A percentile compares a stretch with the other conserved stretches of the same genome.
Conservation (phyloP, 2,113 vertebrate species). For the Salvelinus alpinus region DNA sequence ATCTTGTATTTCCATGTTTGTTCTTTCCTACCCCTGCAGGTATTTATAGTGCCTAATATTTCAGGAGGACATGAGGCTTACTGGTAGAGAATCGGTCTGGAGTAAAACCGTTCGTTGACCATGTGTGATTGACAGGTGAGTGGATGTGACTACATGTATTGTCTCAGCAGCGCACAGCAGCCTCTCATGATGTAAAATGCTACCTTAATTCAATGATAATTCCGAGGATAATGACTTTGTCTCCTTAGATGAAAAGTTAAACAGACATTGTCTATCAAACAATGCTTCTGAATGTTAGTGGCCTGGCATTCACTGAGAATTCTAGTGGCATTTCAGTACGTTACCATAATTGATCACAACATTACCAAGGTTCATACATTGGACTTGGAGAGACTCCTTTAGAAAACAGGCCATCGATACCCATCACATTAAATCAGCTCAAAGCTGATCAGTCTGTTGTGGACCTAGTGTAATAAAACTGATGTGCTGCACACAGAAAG, state of each 20-base stretch:
- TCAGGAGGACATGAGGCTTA: not conserved
- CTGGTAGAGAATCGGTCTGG: no score
- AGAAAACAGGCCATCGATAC: conserved; percentile 19
- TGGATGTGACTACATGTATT: no score
- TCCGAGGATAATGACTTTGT: no score
- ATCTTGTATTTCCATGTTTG: not conserved
- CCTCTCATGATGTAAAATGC: not conserved
- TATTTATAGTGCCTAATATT: not conserved
- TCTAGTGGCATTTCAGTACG: not conserved
- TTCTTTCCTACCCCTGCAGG: not conserved
- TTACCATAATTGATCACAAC: not conserved
- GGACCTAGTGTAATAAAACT: conserved; percentile 1
- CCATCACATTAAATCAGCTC: conserved; percentile 5
- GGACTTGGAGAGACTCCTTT: not conserved
- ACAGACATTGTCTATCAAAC: no score
- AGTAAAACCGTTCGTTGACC: no score
- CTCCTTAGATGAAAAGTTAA: no score
- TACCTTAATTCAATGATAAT: not conserved
- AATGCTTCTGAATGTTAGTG: not conserved
- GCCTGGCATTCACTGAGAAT: not conserved
- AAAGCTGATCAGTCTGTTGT: conserved; percentile 4
- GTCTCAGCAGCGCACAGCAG: not conserved
- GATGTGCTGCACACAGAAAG: not conserved
- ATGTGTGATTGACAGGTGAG: not conserved
- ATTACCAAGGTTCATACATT: not conserved